A percentile compares a stretch with the other conserved stretches of the same genome.
Evolutionary conservation across 1,140 invertebrate species (phyloP).

Genomic region (Drosophila parvula): DNA sequence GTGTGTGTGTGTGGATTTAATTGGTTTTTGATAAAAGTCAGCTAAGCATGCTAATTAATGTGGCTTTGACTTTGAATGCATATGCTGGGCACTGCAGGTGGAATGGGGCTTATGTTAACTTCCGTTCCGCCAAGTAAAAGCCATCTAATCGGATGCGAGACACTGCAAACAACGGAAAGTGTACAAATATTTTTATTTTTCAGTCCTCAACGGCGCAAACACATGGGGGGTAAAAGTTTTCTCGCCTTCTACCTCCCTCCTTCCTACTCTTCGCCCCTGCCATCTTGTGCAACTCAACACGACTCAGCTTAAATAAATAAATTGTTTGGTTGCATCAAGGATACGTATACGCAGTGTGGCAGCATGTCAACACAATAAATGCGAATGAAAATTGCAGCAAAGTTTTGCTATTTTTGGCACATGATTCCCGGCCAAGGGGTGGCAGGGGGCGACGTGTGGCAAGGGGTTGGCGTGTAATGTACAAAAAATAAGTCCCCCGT

Average conservation of each 20-base stretch:
- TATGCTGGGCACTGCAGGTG: constrained; percentile 33
- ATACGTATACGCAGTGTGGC: constrained; percentile 55
- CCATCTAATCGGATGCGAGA: constrained; percentile 17
- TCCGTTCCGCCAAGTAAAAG: constrained; percentile 7
- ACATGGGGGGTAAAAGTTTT: constrained; percentile 39
- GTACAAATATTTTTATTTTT: constrained; percentile 46
- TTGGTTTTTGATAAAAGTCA: constrained; percentile 82
- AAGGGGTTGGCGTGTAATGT: constrained; percentile 57
- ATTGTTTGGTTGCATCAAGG: constrained; percentile 60
- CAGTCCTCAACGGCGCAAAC: constrained; percentile 29
- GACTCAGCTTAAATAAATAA: constrained; percentile 61
- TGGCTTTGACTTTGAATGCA: constrained; percentile 67
- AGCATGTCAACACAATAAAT: constrained; percentile 71
- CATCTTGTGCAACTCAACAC: constrained; percentile 28
- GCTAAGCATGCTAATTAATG: constrained; percentile 81
- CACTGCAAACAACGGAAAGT: constrained; percentile 35
- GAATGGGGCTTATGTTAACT: constrained; percentile 6
- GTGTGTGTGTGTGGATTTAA: constrained; percentile 57
- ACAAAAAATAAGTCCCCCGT: constrained; percentile 73
- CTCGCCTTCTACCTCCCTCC: not conserved
- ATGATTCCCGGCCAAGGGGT: constrained; percentile 20
- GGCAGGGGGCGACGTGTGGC: not conserved
- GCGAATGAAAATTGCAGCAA: constrained; percentile 59
- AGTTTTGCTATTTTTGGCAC: constrained; percentile 63
- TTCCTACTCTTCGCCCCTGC: no score